A percentile compares a stretch with the other conserved stretches of the same genome.
phyloP scores from a whole-genome alignment of 2,888 invertebrate species.

The Apotomis capreana region DNA sequence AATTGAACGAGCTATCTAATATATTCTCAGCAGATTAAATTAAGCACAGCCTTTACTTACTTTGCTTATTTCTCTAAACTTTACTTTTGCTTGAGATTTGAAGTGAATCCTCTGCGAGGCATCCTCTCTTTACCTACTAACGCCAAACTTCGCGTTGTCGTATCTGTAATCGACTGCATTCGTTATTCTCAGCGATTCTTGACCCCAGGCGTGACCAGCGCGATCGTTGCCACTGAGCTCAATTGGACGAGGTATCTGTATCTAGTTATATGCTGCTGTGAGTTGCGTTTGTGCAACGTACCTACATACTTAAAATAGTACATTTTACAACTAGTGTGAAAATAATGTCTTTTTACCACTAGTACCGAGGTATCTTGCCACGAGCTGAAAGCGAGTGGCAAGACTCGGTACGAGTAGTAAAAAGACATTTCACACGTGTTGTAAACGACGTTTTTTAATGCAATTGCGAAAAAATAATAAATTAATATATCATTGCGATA shows the following conservation, averaged over 20 bases:
- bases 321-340: no score
- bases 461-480: no score
- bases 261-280: slow-evolving; percentile 40
- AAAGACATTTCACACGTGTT: no score
- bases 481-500: no score
- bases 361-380: no score
- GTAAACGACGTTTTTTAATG: no score
- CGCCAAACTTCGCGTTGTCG: slow-evolving; percentile 4
- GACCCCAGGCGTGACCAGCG: slow-evolving; percentile 77
- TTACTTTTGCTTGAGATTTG: not conserved
- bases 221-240: slow-evolving; percentile 74
- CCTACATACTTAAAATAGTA: not conserved
- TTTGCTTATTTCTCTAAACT: not conserved
- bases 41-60: no score
- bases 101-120: not conserved
- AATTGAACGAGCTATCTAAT: slow-evolving; percentile 58
- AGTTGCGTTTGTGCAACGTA: no score
- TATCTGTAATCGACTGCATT: slow-evolving; percentile 23
- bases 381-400: no score
- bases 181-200: slow-evolving; percentile 68
- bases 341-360: no score
- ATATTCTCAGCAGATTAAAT: no score
- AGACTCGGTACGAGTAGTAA: no score
- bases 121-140: not conserved
- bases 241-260: slow-evolving; percentile 59